phyloP scores from a whole-genome alignment of 2,797 vertebrate genomes.

The Prunella strophiata region DNA sequence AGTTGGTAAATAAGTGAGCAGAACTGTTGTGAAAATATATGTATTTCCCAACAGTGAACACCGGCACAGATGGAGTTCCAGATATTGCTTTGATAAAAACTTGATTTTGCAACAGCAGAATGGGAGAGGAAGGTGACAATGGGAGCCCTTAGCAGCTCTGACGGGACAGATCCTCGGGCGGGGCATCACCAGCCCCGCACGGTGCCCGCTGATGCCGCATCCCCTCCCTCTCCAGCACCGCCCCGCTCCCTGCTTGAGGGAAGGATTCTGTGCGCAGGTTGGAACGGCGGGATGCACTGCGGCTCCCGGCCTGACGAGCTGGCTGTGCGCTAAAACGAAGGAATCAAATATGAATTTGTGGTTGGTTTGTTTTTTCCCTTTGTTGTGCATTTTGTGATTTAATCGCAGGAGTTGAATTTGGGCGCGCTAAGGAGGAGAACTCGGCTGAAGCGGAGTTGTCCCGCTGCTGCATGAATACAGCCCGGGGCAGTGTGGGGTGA shows the following conservation, averaged over 20 bases:
- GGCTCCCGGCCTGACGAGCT: rapidly evolving
- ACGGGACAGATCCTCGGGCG: rapidly evolving
- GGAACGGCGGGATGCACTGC: rapidly evolving
- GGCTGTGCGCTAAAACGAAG: rapidly evolving
- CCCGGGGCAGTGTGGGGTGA: rapidly evolving
- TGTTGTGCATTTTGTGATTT: rapidly evolving
- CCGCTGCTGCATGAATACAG: rapidly evolving
- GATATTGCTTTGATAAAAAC: background rate
- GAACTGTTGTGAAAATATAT: background rate
- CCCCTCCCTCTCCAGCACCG: rapidly evolving
- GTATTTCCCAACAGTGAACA: background rate
- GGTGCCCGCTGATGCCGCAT: rapidly evolving
- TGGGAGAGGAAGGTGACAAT: background rate
- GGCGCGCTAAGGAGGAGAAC: rapidly evolving
- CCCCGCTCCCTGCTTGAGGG: rapidly evolving
- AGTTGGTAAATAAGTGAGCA: rapidly evolving
- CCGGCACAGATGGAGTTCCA: rapidly evolving
- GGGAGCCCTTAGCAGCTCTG: background rate
- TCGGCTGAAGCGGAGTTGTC: background rate
- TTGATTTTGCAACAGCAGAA: background rate
- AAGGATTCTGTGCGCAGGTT: rapidly evolving
- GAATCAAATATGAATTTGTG: rapidly evolving
- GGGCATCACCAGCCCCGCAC: rapidly evolving
- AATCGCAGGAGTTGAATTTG: background rate
- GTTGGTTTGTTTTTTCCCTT: rapidly evolving